phyloP scores from a whole-genome alignment of 2,113 vertebrate genomes.

The Amphiprion ocellaris region DNA sequence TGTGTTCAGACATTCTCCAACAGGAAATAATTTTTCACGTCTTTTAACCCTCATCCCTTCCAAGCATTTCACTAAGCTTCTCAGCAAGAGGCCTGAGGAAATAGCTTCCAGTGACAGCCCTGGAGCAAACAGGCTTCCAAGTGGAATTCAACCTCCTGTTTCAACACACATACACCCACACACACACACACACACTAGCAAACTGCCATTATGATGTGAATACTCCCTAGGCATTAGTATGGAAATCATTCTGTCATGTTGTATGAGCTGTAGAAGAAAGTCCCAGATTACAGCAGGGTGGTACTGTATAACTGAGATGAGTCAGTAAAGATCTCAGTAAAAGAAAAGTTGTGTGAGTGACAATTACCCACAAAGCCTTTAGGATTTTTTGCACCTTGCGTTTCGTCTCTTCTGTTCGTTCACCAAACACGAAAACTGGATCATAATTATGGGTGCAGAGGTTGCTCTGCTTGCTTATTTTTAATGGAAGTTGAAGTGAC shows the following conservation, averaged over 20 bases:
- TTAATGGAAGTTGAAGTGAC: constrained; percentile 73
- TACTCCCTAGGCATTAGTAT: constrained; percentile 64
- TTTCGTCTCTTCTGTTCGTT: constrained; percentile 36
- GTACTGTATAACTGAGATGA: constrained; percentile 80
- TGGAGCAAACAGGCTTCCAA: constrained; percentile 34
- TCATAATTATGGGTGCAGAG: constrained; percentile 67
- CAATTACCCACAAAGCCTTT: constrained; percentile 66
- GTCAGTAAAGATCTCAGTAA: constrained; percentile 67
- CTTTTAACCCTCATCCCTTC: constrained; percentile 1
- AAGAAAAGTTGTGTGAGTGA: constrained; percentile 68
- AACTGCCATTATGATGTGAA: background rate
- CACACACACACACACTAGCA: constrained; percentile 4
- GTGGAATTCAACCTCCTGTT: constrained; percentile 13
- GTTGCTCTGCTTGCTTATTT: constrained; percentile 60
- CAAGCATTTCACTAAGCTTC: constrained; percentile 17
- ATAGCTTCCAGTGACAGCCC: constrained; percentile 22
- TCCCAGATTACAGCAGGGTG: constrained; percentile 73
- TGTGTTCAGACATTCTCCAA: too few relatives aligned
- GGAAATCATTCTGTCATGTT: constrained; percentile 68
- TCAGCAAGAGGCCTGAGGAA: constrained; percentile 28
- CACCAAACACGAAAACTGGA: constrained; percentile 31
- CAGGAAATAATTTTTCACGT: too few relatives aligned
- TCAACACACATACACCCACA: background rate
- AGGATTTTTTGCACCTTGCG: constrained; percentile 72
- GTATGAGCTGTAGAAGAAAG: constrained; percentile 62